Base-by-base conservation (phyloP, 1,140 invertebrate genomes). In the Diachasma alloeum region DNA sequence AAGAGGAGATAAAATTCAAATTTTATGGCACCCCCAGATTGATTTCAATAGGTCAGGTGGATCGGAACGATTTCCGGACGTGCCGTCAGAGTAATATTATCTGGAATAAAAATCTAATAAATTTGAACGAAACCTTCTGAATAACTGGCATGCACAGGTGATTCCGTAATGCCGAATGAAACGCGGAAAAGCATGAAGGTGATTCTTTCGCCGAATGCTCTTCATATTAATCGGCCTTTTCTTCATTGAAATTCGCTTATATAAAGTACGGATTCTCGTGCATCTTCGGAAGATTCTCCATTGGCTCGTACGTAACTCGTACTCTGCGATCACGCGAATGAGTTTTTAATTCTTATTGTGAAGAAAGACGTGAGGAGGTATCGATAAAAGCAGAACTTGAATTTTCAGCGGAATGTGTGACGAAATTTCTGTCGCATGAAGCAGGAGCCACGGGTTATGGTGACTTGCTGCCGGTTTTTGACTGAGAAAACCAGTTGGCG, bases 181-280 rank as follows among this genome's bases (percentile, higher is more conserved):
- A 63, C 24, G 59, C 59, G 59, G 59, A 63, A 63, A 63, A 63
- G 59, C 59, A 63, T 63, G 59, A 63, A 63, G 48, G 0, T 17
- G n/a, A 63, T 24, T 63, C 59, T 63, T 63, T 63, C 59, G 13
- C 59, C 59, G 8, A 63, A 63, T 63, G 59, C 59, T 63, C 59
- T 63, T 26, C 22, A 63, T 63, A 63, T 63, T 56, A 63, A 63
- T 63, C 59, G 59, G 31, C 24, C 59, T 63, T 63, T 63, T 63
- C 59, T 63, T 63, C 26, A 63, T 63, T 63, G 59, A 63, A 63
- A 63, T 63, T 63, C 6, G 4, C 10, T 63, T 63, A 63, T 63
- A 15, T 63, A 63, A 63, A 4, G 26, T 10, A 26, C 22, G 59
- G 22, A 11, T 42, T 26, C 59, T 26, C 59, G 59, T 63, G 22